Evolutionary conservation across 2,797 vertebrate species (phyloP).

Genomic region (Arremon aurantiirostris): DNA sequence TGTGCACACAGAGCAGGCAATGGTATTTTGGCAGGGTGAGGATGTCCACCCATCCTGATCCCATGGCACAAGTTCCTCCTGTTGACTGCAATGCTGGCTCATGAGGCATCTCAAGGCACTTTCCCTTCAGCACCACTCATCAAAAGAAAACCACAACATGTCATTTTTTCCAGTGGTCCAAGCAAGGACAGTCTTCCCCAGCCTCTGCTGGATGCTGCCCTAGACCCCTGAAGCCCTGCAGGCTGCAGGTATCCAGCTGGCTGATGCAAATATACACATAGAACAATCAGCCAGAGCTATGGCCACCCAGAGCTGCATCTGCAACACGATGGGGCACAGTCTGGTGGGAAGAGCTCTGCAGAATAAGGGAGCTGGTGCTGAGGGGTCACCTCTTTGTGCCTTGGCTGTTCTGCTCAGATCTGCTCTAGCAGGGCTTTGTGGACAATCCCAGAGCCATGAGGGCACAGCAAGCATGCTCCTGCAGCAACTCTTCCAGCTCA

Average conservation of each 20-base stretch:
- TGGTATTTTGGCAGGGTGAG: neutral
- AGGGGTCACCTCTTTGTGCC: neutral
- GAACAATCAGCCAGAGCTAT: neutral
- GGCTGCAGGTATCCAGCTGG: neutral
- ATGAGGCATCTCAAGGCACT: neutral
- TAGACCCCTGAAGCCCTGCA: neutral
- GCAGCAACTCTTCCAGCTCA: neutral
- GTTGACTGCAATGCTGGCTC: neutral
- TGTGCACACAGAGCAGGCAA: neutral
- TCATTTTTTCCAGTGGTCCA: neutral
- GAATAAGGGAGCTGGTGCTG: neutral
- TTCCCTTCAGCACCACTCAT: neutral
- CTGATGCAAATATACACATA: accelerated
- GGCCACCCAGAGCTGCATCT: neutral
- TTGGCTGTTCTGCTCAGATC: neutral
- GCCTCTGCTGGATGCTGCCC: neutral
- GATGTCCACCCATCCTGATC: neutral
- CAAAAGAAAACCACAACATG: neutral
- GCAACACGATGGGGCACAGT: neutral
- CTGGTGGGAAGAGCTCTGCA: neutral
- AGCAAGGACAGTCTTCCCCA: neutral
- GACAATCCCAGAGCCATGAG: neutral
- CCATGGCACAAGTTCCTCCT: neutral
- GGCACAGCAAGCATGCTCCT: neutral
- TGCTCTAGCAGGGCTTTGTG: neutral